Base-by-base conservation (phyloP, 2,888 invertebrate species). In the Drosophila lutescens region DNA sequence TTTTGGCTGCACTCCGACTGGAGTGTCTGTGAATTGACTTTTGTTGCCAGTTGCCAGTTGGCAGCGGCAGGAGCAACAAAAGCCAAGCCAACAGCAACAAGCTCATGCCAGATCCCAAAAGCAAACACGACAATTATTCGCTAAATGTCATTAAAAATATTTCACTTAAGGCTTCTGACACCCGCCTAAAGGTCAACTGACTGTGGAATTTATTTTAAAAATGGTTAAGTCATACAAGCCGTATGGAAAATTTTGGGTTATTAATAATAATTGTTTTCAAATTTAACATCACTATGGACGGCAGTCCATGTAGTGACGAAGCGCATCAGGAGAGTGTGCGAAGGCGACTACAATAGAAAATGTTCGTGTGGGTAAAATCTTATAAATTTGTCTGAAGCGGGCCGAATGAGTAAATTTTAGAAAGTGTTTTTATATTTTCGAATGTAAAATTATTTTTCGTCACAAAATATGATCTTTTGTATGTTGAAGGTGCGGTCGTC, bases 21-120 rank as follows among this genome's bases (percentile, higher is more conserved):
- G 44, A 69, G 55, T 74, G 69, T 69, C 55, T 79, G 78, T 67
- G 86, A 77, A 87, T 80, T 89, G 87, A 90, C 88, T 90, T 86
- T 82, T 78, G 80, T 80, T 88, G 88, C 81, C 88, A 89, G 76
- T 79, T 84, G 79, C 81, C 88, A 89, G 76, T 79, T 84, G 79
- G 68, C 84, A 74, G 74, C 47, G 61, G 66, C 59, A 49, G 60
- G 41, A 61, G 30, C 47, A 51, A 40, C 58, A 70, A 59, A 62
- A 62, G 20, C 51, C 65, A 54, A 36, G 57, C 60, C 62, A 67
- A 56, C 74, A 77, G 56, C 67, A 77, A 76, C 70, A 76, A 79
- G 79, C 72, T 83, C 77, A 80, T 79, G 80, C 79, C 77, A 77
- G 81, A 83, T 78, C 80, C 75, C 76, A 79, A 90, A 88, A 82